A percentile compares a stretch with the other conserved stretches of the same genome.
Evolutionary conservation across 2,797 vertebrate genomes (phyloP).

Genomic region (Bufotes viridis): DNA sequence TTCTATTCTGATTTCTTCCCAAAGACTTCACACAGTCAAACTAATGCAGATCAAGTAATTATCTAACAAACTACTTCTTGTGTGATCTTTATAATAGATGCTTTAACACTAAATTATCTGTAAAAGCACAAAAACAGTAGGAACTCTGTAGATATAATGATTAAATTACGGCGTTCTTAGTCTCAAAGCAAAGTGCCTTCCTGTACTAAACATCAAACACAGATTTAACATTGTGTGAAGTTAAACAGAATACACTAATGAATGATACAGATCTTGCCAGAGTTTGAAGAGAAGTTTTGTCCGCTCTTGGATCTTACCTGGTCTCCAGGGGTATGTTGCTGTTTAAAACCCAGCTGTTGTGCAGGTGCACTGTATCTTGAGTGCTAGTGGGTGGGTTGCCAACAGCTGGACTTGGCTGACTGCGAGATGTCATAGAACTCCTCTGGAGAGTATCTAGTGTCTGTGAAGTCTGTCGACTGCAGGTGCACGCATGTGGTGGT

Average conservation of each 20-base stretch:
- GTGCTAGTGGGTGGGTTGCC: slow-evolving; percentile 77
- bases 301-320: slow-evolving; percentile 75
- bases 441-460: slow-evolving; percentile 87
- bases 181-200: slow-evolving; percentile 40
- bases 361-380: slow-evolving; percentile 83
- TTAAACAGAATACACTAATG: slow-evolving; percentile 22
- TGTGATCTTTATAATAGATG: slow-evolving; percentile 35
- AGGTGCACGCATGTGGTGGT: slow-evolving; percentile 90
- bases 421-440: slow-evolving; percentile 90
- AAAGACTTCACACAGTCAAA: slow-evolving; percentile 37
- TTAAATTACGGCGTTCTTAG: slow-evolving; percentile 28
- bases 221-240: slow-evolving; percentile 30
- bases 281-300: fast-evolving
- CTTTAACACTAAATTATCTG: slow-evolving; percentile 44
- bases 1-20: slow-evolving; percentile 36
- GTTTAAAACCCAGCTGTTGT: slow-evolving; percentile 97
- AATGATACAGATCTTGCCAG: slow-evolving; percentile 20
- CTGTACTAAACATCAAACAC: slow-evolving; percentile 34
- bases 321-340: slow-evolving; percentile 97
- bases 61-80: slow-evolving; percentile 35
- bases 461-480: slow-evolving; percentile 85
- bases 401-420: slow-evolving; percentile 85
- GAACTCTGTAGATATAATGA: slow-evolving; percentile 34
- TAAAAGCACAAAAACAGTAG: slow-evolving; percentile 51
- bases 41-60: slow-evolving; percentile 54